Conservation (phyloP, 2,113 vertebrate genomes). For the Ailurus styani region DNA sequence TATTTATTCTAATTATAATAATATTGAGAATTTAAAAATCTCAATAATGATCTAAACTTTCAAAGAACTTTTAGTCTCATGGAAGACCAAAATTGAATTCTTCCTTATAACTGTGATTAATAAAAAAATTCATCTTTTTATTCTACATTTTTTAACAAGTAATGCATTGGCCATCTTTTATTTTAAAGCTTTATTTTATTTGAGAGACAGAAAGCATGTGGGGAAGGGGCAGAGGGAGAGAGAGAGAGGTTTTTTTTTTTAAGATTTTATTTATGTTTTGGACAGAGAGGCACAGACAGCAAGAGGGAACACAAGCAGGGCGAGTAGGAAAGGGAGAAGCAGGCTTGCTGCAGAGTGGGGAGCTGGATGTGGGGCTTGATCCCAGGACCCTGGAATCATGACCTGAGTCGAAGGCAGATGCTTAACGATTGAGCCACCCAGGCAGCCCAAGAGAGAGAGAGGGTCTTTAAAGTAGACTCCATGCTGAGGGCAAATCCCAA, state of each 20-base stretch:
- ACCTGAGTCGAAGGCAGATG: too few species aligned
- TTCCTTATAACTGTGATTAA: background rate
- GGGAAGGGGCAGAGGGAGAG: background rate
- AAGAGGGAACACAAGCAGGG: too few species aligned
- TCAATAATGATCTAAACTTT: background rate
- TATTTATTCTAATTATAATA: background rate
- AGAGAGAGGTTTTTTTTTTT: too few species aligned
- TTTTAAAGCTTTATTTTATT: background rate
- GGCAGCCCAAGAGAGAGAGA: too few species aligned
- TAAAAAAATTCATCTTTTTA: background rate
- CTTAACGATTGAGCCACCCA: too few species aligned
- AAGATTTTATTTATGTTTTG: too few species aligned
- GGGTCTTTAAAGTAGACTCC: background rate
- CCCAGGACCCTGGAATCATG: too few species aligned
- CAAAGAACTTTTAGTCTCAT: background rate
- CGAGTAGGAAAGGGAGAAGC: too few species aligned
- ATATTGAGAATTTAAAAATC: background rate
- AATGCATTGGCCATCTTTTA: background rate
- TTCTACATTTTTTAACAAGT: background rate
- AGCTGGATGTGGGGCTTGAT: too few species aligned
- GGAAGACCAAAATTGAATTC: background rate
- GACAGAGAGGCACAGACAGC: too few species aligned
- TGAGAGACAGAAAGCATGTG: background rate
- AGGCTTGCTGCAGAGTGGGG: too few species aligned
- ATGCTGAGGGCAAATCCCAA: background rate